These are phyloP conservation scores for Hylaeus anthracinus DNA, from an alignment of 1,140 invertebrate species.

Conservation along the genomic window DNA sequence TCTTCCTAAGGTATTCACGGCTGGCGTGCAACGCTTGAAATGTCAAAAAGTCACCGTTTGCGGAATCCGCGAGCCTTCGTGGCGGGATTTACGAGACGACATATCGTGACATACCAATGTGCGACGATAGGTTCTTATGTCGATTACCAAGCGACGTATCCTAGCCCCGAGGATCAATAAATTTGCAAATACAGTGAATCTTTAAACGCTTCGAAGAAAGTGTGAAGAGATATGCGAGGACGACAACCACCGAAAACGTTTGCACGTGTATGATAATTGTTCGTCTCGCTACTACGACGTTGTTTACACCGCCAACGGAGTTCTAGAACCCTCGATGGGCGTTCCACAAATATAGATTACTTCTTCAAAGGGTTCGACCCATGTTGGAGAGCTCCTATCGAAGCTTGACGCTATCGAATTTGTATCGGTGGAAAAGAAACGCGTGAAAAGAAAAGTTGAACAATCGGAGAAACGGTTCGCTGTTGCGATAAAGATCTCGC, in stretches of 20 bases:
- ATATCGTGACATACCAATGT: neutral
- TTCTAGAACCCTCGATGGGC: neutral
- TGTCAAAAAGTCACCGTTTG: conserved; percentile 51
- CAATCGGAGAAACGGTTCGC: no score
- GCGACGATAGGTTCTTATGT: neutral
- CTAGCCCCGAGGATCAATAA: neutral
- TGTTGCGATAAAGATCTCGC: no score
- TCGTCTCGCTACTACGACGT: neutral
- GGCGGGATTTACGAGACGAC: conserved; percentile 27
- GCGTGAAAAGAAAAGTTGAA: no score
- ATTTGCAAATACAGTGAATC: neutral
- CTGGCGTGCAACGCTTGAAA: conserved; percentile 14
- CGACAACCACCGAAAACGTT: neutral
- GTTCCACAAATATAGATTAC: neutral
- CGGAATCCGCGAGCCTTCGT: neutral
- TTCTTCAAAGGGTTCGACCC: no score
- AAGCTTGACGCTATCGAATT: no score
- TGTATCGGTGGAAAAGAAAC: no score
- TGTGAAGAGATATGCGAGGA: neutral
- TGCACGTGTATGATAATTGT: neutral
- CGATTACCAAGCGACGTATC: neutral
- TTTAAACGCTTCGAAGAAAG: neutral
- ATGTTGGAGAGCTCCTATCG: no score
- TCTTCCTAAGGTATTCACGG: neutral
- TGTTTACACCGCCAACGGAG: neutral